A percentile compares a stretch with the other conserved stretches of the same genome.
phyloP scores from a whole-genome alignment of 1,140 invertebrate species.

The Cyclargus thomasi region DNA sequence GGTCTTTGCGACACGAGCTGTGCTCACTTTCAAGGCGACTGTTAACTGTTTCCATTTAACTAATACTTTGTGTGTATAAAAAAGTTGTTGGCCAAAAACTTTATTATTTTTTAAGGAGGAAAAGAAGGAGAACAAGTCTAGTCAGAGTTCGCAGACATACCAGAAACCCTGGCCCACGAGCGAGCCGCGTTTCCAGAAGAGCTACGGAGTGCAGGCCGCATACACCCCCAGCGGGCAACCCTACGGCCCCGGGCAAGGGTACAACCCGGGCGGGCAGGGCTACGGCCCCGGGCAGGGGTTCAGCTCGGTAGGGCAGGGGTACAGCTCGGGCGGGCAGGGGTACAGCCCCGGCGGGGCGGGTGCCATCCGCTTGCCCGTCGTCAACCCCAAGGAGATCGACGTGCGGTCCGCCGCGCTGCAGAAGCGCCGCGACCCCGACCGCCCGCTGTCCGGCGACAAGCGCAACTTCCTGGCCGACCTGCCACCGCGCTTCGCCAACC shows the following conservation, averaged over 20 bases:
- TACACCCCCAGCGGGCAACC: slow-evolving; percentile 44
- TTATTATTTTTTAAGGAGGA: too few species aligned
- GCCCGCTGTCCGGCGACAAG: slow-evolving; percentile 60
- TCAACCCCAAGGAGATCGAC: slow-evolving; percentile 73
- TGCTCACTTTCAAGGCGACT: too few species aligned
- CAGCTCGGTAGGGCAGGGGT: slow-evolving; percentile 17
- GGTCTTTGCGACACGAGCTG: too few species aligned
- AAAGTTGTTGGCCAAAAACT: too few species aligned
- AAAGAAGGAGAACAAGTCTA: slow-evolving; percentile 46
- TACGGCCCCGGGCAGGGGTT: slow-evolving; percentile 35
- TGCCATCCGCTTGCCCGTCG: slow-evolving; percentile 59
- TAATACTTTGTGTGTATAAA: too few species aligned
- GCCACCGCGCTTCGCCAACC: slow-evolving; percentile 66
- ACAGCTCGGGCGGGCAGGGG: slow-evolving; percentile 45
- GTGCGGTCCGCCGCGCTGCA: slow-evolving; percentile 64
- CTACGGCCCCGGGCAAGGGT: slow-evolving; percentile 37
- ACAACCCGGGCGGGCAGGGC: slow-evolving; percentile 46
- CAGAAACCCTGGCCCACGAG: slow-evolving; percentile 42
- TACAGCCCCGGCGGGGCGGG: slow-evolving; percentile 35
- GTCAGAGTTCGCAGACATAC: slow-evolving; percentile 40
- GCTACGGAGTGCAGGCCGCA: slow-evolving; percentile 50
- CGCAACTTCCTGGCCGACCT: slow-evolving; percentile 61
- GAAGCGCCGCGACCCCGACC: slow-evolving; percentile 59
- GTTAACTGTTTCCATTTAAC: too few species aligned
- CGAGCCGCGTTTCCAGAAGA: slow-evolving; percentile 53